Base-by-base conservation (phyloP, 2,797 vertebrate genomes). In the Eupleurogrammus muticus region DNA sequence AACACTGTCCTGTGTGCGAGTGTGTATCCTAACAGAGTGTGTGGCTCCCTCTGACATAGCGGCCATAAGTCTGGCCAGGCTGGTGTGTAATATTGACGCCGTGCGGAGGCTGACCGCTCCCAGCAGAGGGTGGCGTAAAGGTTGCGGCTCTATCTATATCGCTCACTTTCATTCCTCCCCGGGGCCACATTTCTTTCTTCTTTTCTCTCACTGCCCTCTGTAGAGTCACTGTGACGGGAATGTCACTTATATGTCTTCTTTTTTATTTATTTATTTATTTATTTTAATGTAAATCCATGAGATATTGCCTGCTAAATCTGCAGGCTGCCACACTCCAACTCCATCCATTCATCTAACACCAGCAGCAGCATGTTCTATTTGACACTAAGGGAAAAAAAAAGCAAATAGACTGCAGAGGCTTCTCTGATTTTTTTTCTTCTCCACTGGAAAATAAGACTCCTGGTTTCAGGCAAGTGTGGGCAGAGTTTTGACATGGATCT, bases 41-140 rank as follows among this genome's bases (percentile, higher is more conserved):
- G 53, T 46, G 53, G 48, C 52, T 48, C 11, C 46, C 12, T 58
- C 1, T 78, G 71, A 77, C 69, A n/a, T n/a, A n/a, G 66, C 47
- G 2, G 54, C 67, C n/a, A 7, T 58, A 54, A 64, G 78, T 83
- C 71, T 73, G 55, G 68, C 81, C 70, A 56, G 55, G 77, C 55
- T 74, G 83, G 32, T 66, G 20, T 20, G 55, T 69, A 87, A 90
- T 89, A 90, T 87, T 85, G 82, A 89, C 90, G 79, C 56, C 42
- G 12, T 46, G 69, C 63, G 28, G 70, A 66, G 75, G 13, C 75
- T 83, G 85, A 79, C 68, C 68, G 10, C 50, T 77, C 87, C 70
- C 73, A 3, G 48, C 66, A 76, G 80, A 66, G 64, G 21, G n/a
- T 11, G 38, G 80, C 52, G 76, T 83, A 90, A 90, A 88, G 89